Percentiles rank a stretch among this genome's conserved stretches.
phyloP scores from a whole-genome alignment of 2,797 vertebrate species.

The Prionace glauca region DNA sequence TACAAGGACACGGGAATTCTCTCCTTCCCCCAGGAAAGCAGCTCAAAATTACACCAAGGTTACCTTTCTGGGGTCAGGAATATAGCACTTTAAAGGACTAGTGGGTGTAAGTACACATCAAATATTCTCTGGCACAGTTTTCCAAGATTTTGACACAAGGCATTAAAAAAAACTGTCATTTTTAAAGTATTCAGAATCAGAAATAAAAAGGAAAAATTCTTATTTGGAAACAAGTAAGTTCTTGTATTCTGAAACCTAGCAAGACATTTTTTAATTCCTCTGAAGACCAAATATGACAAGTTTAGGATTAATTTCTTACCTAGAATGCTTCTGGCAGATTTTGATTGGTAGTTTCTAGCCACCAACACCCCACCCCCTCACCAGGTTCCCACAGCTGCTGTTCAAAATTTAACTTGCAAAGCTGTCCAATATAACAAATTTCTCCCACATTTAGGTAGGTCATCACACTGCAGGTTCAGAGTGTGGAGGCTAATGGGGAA shows the following conservation, averaged over 20 bases:
- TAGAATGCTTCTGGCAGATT: too few species aligned
- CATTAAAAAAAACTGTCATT: not conserved
- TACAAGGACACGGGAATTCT: not conserved
- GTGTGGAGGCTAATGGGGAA: too few species aligned
- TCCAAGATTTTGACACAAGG: not conserved
- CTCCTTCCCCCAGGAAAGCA: not conserved
- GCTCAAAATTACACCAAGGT: not conserved
- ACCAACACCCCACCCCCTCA: too few species aligned
- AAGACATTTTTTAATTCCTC: not conserved
- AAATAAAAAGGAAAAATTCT: not conserved
- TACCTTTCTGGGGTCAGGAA: not conserved
- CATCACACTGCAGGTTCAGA: too few species aligned
- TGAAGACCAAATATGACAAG: not conserved
- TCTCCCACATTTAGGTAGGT: not conserved
- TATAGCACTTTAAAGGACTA: not conserved
- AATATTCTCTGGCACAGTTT: not conserved
- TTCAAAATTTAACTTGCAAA: not conserved
- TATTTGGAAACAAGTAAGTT: not conserved
- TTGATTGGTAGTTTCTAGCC: not conserved
- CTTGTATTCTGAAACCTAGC: not conserved
- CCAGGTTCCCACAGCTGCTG: too few species aligned
- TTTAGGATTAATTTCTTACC: not conserved
- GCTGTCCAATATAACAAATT: not conserved
- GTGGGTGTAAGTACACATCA: not conserved
- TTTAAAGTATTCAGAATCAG: not conserved